Percentiles rank a stretch among this genome's conserved stretches.
phyloP scores from a whole-genome alignment of 2,113 vertebrate species.

The Clarias magur region DNA sequence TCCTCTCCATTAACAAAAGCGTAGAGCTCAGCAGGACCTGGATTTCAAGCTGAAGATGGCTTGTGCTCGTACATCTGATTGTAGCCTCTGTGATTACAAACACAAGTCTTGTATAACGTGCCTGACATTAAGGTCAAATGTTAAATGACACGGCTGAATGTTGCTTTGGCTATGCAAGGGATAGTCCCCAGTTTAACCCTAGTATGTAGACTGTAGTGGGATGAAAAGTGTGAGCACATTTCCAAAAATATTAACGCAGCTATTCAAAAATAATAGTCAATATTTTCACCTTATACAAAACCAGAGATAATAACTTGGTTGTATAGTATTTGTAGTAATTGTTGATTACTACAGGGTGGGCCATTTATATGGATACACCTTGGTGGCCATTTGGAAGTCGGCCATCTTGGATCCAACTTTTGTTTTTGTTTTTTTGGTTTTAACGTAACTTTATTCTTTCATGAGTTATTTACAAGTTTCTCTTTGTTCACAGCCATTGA shows the following conservation, averaged over 20 bases:
- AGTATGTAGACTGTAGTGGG: background rate
- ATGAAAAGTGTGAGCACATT: background rate
- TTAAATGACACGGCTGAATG: constrained; percentile 25
- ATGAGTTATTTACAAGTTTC: no score
- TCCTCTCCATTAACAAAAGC: background rate
- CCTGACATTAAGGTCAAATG: constrained; percentile 6
- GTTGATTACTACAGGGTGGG: background rate
- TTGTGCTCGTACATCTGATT: background rate
- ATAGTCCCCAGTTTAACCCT: background rate
- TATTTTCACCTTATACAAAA: background rate
- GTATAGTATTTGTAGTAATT: background rate
- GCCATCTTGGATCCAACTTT: no score
- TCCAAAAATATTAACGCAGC: background rate
- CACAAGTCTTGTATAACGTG: background rate
- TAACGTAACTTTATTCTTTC: no score
- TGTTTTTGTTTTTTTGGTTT: no score
- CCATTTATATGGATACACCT: no score
- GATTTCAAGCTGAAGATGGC: background rate
- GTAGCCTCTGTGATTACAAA: background rate
- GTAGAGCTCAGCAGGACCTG: background rate
- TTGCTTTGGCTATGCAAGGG: background rate
- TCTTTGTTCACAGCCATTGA: no score
- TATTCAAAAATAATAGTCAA: background rate
- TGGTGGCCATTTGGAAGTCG: no score
- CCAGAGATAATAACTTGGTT: background rate